Percentiles rank a stretch among this genome's conserved stretches.
Conservation (phyloP, 1,140 invertebrate species). For the Gonatopus flavifemur region DNA sequence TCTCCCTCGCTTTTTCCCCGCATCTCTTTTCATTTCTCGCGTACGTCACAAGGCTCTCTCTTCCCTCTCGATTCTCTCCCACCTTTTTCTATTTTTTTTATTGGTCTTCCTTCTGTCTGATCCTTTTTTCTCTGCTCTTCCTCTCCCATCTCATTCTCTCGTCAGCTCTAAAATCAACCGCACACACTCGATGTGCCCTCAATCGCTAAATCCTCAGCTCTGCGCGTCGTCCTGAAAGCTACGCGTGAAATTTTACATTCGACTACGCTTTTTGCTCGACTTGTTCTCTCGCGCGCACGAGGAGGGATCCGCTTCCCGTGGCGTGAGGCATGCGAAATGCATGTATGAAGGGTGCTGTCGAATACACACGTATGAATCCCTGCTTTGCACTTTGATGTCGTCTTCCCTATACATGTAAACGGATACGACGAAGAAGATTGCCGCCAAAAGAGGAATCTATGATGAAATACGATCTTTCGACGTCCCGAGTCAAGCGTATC, state of each 20-base stretch:
- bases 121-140: no score
- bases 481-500: no score
- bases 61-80: slow-evolving; percentile 6
- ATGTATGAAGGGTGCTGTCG: background rate
- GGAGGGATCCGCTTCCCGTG: slow-evolving; percentile 24
- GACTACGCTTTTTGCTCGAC: slow-evolving; percentile 33
- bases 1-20: slow-evolving; percentile 14
- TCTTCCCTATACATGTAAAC: no score
- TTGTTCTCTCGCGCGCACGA: slow-evolving; percentile 10
- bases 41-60: no score
- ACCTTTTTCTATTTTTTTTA: no score
- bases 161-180: slow-evolving; percentile 27
- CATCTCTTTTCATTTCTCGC: no score
- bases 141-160: slow-evolving; percentile 2
- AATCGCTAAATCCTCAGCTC: slow-evolving; percentile 35
- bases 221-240: slow-evolving; percentile 11
- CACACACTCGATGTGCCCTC: slow-evolving; percentile 18
- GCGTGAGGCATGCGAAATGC: slow-evolving; percentile 32
- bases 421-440: no score
- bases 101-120: no score
- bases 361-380: slow-evolving; percentile 13
- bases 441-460: no score
- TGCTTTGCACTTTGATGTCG: slow-evolving; percentile 25
- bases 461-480: no score
- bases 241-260: slow-evolving; percentile 35